Evolutionary conservation across 2,113 vertebrate species (phyloP).

Genomic region (Tympanuchus pallidicinctus): DNA sequence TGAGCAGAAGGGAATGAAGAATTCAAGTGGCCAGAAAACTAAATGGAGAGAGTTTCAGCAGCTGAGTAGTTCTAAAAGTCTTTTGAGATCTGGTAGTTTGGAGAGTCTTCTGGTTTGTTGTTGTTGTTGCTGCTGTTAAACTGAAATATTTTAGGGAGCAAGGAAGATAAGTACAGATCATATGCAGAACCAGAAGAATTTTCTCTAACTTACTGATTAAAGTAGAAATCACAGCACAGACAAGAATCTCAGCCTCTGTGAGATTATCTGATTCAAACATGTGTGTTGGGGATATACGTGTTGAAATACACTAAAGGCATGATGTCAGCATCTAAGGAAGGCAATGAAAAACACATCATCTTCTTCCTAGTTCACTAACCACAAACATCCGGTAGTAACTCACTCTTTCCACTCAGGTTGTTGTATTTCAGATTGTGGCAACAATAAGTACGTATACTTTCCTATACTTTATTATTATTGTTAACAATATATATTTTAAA

Average conservation of each 20-base stretch:
- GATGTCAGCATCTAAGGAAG: neutral
- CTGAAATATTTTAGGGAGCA: neutral
- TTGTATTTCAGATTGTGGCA: rapidly evolving
- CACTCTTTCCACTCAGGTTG: rapidly evolving
- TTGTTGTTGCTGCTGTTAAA: neutral
- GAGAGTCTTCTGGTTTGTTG: neutral
- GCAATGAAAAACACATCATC: neutral
- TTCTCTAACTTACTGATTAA: neutral
- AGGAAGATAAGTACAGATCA: neutral
- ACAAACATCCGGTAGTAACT: neutral
- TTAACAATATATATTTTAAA: neutral
- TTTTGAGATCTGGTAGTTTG: neutral
- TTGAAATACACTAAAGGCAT: neutral
- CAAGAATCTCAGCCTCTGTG: neutral
- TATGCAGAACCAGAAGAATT: neutral
- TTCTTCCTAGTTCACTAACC: neutral
- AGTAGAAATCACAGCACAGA: neutral
- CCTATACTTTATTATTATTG: neutral
- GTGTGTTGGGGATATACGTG: neutral
- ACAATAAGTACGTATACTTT: neutral
- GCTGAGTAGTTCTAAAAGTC: neutral
- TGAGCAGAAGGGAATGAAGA: neutral
- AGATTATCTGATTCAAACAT: neutral
- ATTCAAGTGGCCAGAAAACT: neutral
- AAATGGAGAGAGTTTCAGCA: neutral